Evolutionary conservation across 2,888 invertebrate genomes (phyloP).

Genomic region (Cheilosia impressa): DNA sequence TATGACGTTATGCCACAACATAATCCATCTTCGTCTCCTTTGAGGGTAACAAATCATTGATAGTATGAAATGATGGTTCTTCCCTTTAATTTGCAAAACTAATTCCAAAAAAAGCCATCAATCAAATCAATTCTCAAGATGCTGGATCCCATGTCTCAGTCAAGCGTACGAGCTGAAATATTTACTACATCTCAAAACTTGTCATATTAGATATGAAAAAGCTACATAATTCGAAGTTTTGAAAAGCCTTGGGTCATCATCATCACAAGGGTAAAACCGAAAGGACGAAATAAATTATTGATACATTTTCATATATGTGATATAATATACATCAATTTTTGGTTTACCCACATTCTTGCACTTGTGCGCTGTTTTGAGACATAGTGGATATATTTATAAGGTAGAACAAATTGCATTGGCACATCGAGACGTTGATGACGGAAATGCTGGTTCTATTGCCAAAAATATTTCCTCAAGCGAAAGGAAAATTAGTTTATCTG

Average conservation of each 20-base stretch:
- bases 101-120: constrained; percentile 10
- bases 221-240: background rate
- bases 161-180: background rate
- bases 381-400: background rate
- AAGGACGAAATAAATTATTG: constrained; percentile 5
- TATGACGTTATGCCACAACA: background rate
- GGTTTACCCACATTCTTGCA: background rate
- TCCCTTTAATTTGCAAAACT: background rate
- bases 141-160: no score
- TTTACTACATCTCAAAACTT: background rate
- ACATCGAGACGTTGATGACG: background rate
- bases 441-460: constrained; percentile 5
- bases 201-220: background rate
- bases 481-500: background rate
- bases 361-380: background rate
- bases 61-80: background rate
- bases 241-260: background rate
- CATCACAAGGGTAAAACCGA: background rate
- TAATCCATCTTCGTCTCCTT: constrained; percentile 8
- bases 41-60: constrained; percentile 6
- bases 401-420: background rate
- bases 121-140: constrained; percentile 15
- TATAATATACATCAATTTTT: background rate
- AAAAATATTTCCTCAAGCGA: background rate
- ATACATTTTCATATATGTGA: background rate